Percentiles rank a stretch among this genome's conserved stretches.
Conservation (phyloP, 2,797 vertebrate species). For the Malurus leucopterus region DNA sequence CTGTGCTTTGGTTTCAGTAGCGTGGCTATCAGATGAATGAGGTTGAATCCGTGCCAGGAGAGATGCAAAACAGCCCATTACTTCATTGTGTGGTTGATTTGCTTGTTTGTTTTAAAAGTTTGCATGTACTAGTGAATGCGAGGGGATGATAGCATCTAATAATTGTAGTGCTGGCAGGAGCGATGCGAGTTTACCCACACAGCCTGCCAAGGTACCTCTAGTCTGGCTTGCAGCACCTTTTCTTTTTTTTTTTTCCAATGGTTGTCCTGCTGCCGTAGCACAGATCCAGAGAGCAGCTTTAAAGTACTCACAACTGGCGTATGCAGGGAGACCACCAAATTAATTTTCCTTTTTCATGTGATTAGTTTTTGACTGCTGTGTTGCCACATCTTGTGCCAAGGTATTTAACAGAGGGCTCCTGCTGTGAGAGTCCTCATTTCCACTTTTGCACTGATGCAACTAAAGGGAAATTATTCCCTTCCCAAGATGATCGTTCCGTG, state of each 20-base stretch:
- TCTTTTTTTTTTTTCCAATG: not conserved
- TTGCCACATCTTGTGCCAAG: not conserved
- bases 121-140: slow-evolving; percentile 45
- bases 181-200: not conserved
- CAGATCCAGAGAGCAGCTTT: slow-evolving; percentile 34
- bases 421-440: not conserved
- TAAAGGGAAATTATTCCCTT: not conserved
- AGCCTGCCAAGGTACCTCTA: slow-evolving; percentile 45
- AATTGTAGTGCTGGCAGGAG: slow-evolving; percentile 33
- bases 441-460: not conserved
- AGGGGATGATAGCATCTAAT: slow-evolving; percentile 54
- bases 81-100: slow-evolving; percentile 51
- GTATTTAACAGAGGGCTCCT: not conserved
- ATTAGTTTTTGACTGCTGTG: slow-evolving; percentile 46
- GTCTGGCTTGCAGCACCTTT: not conserved
- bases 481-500: not conserved
- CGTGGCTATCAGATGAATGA: slow-evolving; percentile 46
- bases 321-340: slow-evolving; percentile 37
- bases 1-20: slow-evolving; percentile 53
- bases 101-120: slow-evolving; percentile 65
- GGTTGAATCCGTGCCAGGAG: not conserved
- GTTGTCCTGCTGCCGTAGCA: not conserved
- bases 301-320: not conserved
- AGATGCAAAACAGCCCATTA: slow-evolving; percentile 48
- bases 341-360: slow-evolving; percentile 55